Base-by-base conservation (phyloP, 2,113 vertebrate species). In the Raja brachyura region DNA sequence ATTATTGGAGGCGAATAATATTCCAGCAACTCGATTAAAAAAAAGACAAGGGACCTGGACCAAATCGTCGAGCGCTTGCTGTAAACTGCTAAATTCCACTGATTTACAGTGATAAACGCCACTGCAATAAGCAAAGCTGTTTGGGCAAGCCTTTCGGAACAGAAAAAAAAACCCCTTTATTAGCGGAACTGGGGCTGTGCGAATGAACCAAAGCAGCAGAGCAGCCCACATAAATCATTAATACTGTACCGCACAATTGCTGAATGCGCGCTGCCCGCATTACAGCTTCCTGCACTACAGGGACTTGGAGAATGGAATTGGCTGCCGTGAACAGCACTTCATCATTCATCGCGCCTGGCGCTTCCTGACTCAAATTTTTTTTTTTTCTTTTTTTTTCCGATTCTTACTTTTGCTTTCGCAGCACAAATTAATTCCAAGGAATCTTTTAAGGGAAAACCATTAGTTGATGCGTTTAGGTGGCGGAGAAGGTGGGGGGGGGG, bases 171-270 rank as follows among this genome's bases (percentile, higher is more conserved):
- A 48, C 39, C 95, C 95, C 95, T 95, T 97, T 95, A 95, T 96
- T 94, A 97, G 95, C 95, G 95, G 39, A 94, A 94, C 94, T 94
- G 56, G 94, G 39, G 39, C 95, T 94, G 94, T 88, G 76, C 93
- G 8, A 93, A 94, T 59, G 95, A 96, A 96, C 95, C 96, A 96
- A 96, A 97, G 95, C 96, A 95, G 59, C 6, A 78, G 95, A 93
- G 94, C 18, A 33, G 93, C 79, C 94, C 93, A 94, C 95, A 97
- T 97, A 96, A 97, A 97, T 96, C 96, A 97, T 96, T 96, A 96
- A 96, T 94, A 95, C 85, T 93, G 88, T 11, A 94, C 95, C 22
- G 75, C 95, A 95, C 95, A 95, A 94, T 93, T 96, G 94, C 95
- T 95, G 95, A 93, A 93, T 95, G 95, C 95, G 96, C 95, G 96